Conservation (phyloP, 2,888 invertebrate species). For the Sipha maydis region DNA sequence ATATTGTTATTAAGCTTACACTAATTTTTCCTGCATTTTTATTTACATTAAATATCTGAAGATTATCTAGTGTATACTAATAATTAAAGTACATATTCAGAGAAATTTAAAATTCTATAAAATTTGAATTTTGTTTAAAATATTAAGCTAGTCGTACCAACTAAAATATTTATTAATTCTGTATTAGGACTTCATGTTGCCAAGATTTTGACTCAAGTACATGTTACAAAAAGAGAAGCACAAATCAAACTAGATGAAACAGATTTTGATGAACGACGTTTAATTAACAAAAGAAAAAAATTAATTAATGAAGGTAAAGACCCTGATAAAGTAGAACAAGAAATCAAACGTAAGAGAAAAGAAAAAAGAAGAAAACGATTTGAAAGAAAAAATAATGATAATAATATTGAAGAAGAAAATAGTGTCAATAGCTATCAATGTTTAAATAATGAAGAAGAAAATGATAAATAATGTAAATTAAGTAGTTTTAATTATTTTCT, state of each 20-base stretch:
- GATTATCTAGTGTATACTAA: too few species aligned
- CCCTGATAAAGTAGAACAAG: conserved; percentile 79
- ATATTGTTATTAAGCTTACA: too few species aligned
- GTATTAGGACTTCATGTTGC: conserved; percentile 85
- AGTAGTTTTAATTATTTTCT: not conserved
- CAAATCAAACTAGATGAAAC: conserved; percentile 90
- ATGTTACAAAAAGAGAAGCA: conserved; percentile 91
- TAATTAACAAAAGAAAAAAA: conserved; percentile 87
- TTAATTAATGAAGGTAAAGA: conserved; percentile 87
- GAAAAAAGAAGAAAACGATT: conserved; percentile 59
- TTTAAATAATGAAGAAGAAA: not conserved
- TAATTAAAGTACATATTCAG: too few species aligned
- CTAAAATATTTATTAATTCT: conserved; percentile 40
- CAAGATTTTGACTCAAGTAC: conserved; percentile 91
- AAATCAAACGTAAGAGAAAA: conserved; percentile 68
- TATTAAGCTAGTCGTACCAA: not conserved
- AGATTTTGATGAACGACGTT: conserved; percentile 88
- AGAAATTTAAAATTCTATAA: too few species aligned
- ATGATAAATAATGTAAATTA: not conserved
- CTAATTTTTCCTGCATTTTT: too few species aligned
- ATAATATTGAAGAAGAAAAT: not conserved
- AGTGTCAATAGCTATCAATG: not conserved
- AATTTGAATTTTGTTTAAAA: not conserved
- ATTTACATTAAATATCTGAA: too few species aligned
- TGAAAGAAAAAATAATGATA: conserved; percentile 28